Evolutionary conservation across 2,797 vertebrate species (phyloP), one percentile per base, ranked within the genome.

Genomic region (Mormyrus hasselquistii): DNA sequence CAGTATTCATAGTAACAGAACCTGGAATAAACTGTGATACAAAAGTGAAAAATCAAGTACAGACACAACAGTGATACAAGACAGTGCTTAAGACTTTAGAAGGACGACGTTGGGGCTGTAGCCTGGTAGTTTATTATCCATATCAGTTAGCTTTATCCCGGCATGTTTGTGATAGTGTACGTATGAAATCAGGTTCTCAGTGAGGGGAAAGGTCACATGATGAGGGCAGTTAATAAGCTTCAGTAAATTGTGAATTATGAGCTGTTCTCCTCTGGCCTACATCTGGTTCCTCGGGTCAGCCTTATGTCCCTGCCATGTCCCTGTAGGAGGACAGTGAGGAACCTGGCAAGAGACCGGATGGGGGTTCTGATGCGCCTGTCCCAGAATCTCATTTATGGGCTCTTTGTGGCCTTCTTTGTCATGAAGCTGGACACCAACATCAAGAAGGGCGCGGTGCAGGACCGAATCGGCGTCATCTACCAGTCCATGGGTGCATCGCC

Each of bases 391-490:
- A 95, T 99, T 57, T 97, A 97, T 87, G 96, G 96, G 19, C 93
- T 98, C 89, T 98, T 98, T 38, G 34, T 99, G 91, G 96, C 96
- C 34, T 97, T 99, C 92, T 99, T 97, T 89, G 94, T 99, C 62
- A 96, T 97, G 14, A 95, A 93, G 4, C 91, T 99, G 7, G 96
- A 93, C 88, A 87, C 65, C 0, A 95, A 99, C 2, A 79, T 97
- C 90, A 88, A 90, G 22, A 97, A 97, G 90, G 98, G 98, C 7
- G 98, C 98, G 0, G 89, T 98, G 86, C 98, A 99, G 94, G 97
- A 99, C 92, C 97, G 98, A 0, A 95, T 99, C 4, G 98, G 98
- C 87, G 94, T 99, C 90, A 91, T 99, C 92, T 99, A 99, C 93
- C 98, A 98, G 94, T 95, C 96, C 1, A 93, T 98, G 84, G 97